Percentiles rank a stretch among this genome's conserved stretches.
phyloP scores from a whole-genome alignment of 1,140 invertebrate species.

The Calycopis cecrops region DNA sequence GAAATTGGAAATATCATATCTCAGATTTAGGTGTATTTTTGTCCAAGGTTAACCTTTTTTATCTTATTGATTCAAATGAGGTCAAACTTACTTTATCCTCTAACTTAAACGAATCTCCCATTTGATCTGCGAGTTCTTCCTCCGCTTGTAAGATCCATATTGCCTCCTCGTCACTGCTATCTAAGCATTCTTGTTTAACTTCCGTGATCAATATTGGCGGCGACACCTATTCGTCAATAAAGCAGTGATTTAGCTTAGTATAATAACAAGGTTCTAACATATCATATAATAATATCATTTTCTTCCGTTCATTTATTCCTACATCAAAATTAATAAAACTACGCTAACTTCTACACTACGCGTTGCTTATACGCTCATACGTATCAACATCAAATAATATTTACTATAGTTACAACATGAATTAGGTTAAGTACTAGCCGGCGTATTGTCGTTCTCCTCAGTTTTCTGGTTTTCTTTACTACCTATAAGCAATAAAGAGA shows the following conservation, averaged over 20 bases:
- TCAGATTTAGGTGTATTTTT: too few species aligned
- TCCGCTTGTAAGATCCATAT: constrained; percentile 63
- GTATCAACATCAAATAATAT: too few species aligned
- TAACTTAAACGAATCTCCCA: constrained; percentile 8
- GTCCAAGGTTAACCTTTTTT: too few species aligned
- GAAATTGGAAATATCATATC: too few species aligned
- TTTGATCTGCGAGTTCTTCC: constrained; percentile 30
- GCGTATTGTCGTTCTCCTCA: constrained; percentile 17
- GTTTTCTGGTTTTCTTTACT: constrained; percentile 19
- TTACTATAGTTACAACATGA: neutral
- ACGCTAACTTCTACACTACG: too few species aligned
- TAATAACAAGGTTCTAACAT: neutral
- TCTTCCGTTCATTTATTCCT: neutral
- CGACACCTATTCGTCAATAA: neutral
- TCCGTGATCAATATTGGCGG: constrained; percentile 35
- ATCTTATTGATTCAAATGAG: too few species aligned
- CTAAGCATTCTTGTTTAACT: constrained; percentile 48
- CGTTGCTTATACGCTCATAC: too few species aligned
- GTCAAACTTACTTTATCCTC: constrained; percentile 6
- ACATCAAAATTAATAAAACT: neutral
- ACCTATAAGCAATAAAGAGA: neutral
- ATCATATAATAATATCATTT: neutral
- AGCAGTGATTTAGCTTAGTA: neutral
- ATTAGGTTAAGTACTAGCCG: constrained; percentile 27
- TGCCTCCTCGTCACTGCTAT: constrained; percentile 52